Base-by-base conservation (phyloP, 2,113 vertebrate species). In the Crypturellus undulatus region DNA sequence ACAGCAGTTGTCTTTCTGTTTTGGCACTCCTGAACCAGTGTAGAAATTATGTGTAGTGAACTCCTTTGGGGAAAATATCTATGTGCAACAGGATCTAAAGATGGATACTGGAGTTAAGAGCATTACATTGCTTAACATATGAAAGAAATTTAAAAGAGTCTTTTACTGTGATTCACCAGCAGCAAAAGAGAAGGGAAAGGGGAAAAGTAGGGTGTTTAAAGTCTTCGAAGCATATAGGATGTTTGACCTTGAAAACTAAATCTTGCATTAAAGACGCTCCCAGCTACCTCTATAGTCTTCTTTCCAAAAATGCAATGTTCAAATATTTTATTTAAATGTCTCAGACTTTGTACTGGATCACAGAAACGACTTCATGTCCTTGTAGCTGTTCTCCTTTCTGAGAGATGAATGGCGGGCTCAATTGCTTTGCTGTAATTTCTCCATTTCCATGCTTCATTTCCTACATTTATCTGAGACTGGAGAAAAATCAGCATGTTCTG, bases 401-500 rank as follows among this genome's bases (percentile, higher is more conserved):
- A 96, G 87, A 94, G 81, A 88, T 88, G 93, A 96, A 86, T 54
- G 49, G 75, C 2, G 24, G 73, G 49, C 7, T 69, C 87, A 68
- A 82, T 84, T 88, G 92, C 85, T 96, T 87, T 92, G 73, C 68
- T 87, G 75, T 94, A 93, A 95, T 96, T 97, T 98, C 91, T 95
- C 86, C 90, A 93, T 96, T 97, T 97, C 94, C 90, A 93, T 95
- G 93, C 92, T 97, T 97, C 95, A 90, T 97, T 97, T 96, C 94
- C 94, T 96, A 96, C 92, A 40, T 86, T 94, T 90, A 93, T 94
- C 94, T 89, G 90, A 95, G 93, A 90, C 82, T 75, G 79, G 90
- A 98, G 94, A 95, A 97, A 97, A 98, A 93, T 88, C 97, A 97
- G 92, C 94, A 94, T 92, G 92, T 97, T 96, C 93, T 92, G 59